phyloP scores from a whole-genome alignment of 2,888 invertebrate species.

The Diabrotica balteata region DNA sequence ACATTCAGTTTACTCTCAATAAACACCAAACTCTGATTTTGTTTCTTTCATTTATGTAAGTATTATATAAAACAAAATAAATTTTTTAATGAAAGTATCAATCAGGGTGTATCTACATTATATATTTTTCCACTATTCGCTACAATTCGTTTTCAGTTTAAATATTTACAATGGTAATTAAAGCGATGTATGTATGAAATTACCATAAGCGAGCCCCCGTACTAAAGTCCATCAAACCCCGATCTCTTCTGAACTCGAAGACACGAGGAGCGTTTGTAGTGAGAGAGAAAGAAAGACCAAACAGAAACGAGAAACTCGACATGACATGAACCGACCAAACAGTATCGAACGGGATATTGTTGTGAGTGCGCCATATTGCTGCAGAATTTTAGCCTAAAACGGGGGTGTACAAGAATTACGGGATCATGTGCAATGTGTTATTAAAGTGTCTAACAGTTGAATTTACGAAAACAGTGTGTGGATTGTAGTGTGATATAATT shows the following conservation, averaged over 20 bases:
- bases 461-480: slow-evolving; percentile 23
- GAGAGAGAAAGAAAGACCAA: slow-evolving; percentile 23
- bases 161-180: neutral
- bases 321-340: slow-evolving; percentile 31
- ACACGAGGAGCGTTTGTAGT: slow-evolving; percentile 6
- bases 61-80: too few relatives aligned
- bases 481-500: slow-evolving; percentile 31
- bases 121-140: neutral
- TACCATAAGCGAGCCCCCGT: slow-evolving; percentile 13
- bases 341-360: slow-evolving; percentile 43
- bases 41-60: too few relatives aligned
- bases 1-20: too few relatives aligned
- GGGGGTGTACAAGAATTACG: slow-evolving; percentile 33
- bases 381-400: slow-evolving; percentile 27
- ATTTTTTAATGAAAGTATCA: too few relatives aligned
- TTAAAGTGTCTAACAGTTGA: slow-evolving; percentile 16
- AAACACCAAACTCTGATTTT: too few relatives aligned
- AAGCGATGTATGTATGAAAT: neutral
- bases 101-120: too few relatives aligned
- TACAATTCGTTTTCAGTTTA: neutral
- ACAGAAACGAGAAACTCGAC: slow-evolving; percentile 19
- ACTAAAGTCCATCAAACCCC: slow-evolving; percentile 29
- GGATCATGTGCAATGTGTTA: slow-evolving; percentile 25
- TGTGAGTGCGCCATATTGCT: slow-evolving; percentile 42
- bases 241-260: slow-evolving; percentile 14